Conservation (phyloP, 2,113 vertebrate species). For the Calyptommatus sinebrachiatus region DNA sequence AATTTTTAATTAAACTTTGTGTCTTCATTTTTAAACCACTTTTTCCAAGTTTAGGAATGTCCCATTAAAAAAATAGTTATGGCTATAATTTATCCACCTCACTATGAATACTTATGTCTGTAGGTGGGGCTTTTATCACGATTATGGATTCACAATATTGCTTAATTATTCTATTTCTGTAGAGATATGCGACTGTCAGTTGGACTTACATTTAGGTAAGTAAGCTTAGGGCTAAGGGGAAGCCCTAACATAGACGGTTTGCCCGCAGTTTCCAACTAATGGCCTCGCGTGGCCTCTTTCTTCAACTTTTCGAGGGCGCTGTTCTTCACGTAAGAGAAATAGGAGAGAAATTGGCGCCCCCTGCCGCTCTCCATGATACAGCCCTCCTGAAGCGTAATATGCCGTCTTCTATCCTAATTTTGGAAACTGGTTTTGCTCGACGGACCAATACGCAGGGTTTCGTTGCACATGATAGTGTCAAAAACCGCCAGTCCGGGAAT, state of each 20-base stretch:
- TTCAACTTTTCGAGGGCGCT: background rate
- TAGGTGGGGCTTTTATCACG: background rate
- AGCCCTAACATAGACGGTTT: background rate
- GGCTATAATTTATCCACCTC: background rate
- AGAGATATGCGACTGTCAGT: background rate
- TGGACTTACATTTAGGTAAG: background rate
- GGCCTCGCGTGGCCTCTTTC: background rate
- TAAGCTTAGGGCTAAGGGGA: background rate
- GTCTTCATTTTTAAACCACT: background rate
- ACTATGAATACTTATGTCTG: background rate
- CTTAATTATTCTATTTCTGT: background rate
- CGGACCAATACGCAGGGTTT: background rate
- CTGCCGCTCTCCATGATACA: background rate
- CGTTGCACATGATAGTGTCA: background rate
- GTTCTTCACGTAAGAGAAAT: background rate
- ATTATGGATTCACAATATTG: background rate
- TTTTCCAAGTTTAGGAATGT: background rate
- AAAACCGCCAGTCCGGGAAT: background rate
- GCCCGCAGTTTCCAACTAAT: no score
- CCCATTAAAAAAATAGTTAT: background rate
- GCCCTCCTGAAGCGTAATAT: background rate
- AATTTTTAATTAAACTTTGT: no score
- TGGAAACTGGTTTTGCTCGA: background rate
- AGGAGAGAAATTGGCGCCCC: conserved; percentile 6
- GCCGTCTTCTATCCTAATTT: background rate